Evolutionary conservation across 2,113 vertebrate genomes (phyloP), one percentile per base, ranked within the genome.

Genomic region (Siniperca chuatsi): DNA sequence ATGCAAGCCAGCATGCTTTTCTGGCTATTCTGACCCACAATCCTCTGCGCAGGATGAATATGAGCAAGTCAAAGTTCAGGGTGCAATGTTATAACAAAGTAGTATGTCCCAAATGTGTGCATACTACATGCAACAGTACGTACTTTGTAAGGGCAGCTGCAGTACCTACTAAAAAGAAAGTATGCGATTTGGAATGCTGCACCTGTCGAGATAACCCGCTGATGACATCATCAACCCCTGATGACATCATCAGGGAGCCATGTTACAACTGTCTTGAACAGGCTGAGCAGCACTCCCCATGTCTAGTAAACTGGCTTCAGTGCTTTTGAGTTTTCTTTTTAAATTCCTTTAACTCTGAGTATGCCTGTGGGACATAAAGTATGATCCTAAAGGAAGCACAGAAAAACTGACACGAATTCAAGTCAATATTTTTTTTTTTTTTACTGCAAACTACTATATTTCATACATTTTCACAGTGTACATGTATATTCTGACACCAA

Each of bases 401-500:
- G 57, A 40, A 61, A n/a, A n/a, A 46, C 1, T n/a, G 6, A 81
- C 8, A 55, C 16, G 58, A 68, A 65, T 33, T 46, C 8, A 57
- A 64, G 12, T 71, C 8, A 11, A n/a, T n/a, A n/a, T 0, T 37
- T 52, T 62, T 25, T 40, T 90, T 83, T 35, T 35, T 73, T 92
- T 91, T 48, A 82, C 29, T 75, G n/a, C 62, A 88, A 85, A 77
- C 40, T 33, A 82, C 18, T 8, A 54, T 11, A 79, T 72, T 68
- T 80, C 25, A 85, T 60, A 81, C 62, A 80, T 25, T 40, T 57
- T 50, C 48, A 73, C 52, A 79, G 44, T 85, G 58, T 79, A 87
- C 79, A 92, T 52, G 75, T 57, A 83, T 37, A 74, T 16, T 66
- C 20, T 18, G 60, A 67, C 37, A 54, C 4, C 20, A 16, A 64